Evolutionary conservation across 1,140 invertebrate species (phyloP).

Genomic region (Penaeus japonicus): DNA sequence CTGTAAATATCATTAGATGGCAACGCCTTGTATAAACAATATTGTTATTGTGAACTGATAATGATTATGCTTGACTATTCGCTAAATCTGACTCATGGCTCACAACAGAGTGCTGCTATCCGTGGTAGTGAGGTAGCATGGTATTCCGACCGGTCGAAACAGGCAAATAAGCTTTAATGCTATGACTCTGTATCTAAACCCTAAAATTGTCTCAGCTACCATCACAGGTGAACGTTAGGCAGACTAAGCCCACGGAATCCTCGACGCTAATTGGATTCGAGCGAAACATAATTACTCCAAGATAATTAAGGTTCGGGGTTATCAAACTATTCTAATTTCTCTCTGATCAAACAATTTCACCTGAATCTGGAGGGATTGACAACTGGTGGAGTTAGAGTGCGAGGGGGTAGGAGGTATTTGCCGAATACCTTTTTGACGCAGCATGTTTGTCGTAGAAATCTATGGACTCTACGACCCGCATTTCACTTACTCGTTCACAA

Average conservation of each 20-base stretch:
- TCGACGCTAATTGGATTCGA: constrained; percentile 35
- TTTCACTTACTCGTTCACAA: too few species aligned
- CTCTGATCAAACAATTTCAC: constrained; percentile 43
- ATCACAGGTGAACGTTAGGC: constrained; percentile 34
- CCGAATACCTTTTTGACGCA: background rate
- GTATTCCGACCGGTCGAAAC: too few species aligned
- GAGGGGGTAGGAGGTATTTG: background rate
- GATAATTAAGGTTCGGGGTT: constrained; percentile 42
- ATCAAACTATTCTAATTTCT: constrained; percentile 49
- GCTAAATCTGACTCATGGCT: too few species aligned
- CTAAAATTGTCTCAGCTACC: background rate
- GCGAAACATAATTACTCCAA: constrained; percentile 39
- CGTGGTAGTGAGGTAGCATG: too few species aligned
- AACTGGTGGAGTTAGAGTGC: background rate
- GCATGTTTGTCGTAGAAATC: background rate
- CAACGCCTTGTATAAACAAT: too few species aligned
- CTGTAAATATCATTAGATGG: too few species aligned
- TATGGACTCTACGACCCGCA: background rate
- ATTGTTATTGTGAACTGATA: too few species aligned
- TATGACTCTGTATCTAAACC: too few species aligned
- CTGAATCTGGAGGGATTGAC: constrained; percentile 38
- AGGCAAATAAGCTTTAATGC: too few species aligned
- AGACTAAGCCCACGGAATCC: constrained; percentile 39
- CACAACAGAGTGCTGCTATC: too few species aligned
- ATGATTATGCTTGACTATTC: too few species aligned